Evolutionary conservation across 2,797 vertebrate genomes (phyloP), one percentile per base, ranked within the genome.

Genomic region (Parauchenoglanis ngamensis): DNA sequence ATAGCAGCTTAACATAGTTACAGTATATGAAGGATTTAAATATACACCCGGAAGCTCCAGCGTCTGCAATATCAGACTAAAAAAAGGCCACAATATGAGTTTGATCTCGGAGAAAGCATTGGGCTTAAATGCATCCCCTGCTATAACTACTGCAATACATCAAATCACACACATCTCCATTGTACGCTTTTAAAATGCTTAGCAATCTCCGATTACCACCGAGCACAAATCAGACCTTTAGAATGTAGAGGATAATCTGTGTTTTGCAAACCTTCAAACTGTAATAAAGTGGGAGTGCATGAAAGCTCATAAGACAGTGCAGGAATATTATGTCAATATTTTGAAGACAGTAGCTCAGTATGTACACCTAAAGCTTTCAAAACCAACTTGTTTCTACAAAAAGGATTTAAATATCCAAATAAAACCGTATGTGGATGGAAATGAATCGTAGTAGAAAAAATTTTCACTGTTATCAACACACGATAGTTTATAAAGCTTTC

Each of bases 1-100:
- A 82, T 35, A 25, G 56, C 15, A 28, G 28, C 31, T 75, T 46
- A 72, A 86, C 31, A 23, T 70, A 4, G n/a, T 63, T 44, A 86
- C 11, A 63, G 40, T 72, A 46, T 35, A 72, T 35, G 13, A 56
- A 54, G 23, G 52, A 56, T 84, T 19, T 72, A 61, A 84, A 87
- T n/a, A 72, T n/a, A 31, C 7, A 23, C 31, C 7, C 8, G 12
- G 54, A 83, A 46, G 49, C 23, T 11, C 21, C 31, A 8, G 49
- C 7, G 13, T 25, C 44, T 83, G 56, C 17, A 49, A 59, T 80
- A 46, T 56, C 8, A 80, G 65, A 70, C n/a, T 40, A 21, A 21
- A 77, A 80, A 67, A 65, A 76, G 46, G 8, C 59, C 72, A 57
- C 6, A 13, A 28, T 28, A 31, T 44, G 49, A 77, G 19, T 40